Percentiles rank a stretch among this genome's conserved stretches.
These are phyloP conservation scores for Drosophila dunni DNA, from an alignment of 1,140 invertebrate genomes.

Conservation along the genomic window DNA sequence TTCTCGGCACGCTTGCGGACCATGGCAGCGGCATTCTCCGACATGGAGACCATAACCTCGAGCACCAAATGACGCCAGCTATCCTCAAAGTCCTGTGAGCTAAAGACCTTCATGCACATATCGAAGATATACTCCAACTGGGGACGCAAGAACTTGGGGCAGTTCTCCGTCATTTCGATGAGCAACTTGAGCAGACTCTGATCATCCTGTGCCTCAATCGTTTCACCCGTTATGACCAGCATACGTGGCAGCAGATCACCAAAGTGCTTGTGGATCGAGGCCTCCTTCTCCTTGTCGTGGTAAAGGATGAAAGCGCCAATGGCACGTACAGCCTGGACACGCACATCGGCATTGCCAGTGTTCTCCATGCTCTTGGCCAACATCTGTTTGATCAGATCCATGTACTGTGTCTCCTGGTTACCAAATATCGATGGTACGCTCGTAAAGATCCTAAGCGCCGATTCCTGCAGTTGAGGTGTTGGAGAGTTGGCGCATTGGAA, in stretches of 20 bases:
- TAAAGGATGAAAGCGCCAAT: slow-evolving; percentile 95
- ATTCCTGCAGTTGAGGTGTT: slow-evolving; percentile 94
- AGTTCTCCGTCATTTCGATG: slow-evolving; percentile 96
- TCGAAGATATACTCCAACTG: slow-evolving; percentile 95
- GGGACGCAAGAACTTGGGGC: slow-evolving; percentile 95
- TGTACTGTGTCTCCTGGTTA: slow-evolving; percentile 95
- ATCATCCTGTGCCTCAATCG: slow-evolving; percentile 93
- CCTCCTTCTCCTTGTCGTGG: slow-evolving; percentile 95
- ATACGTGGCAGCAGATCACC: slow-evolving; percentile 92
- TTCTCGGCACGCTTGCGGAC: slow-evolving; percentile 94
- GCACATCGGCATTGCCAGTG: slow-evolving; percentile 89
- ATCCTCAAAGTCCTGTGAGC: slow-evolving; percentile 91
- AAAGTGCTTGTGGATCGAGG: slow-evolving; percentile 94
- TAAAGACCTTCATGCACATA: slow-evolving; percentile 95
- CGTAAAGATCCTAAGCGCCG: slow-evolving; percentile 90
- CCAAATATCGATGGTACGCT: slow-evolving; percentile 98
- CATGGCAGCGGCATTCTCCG: slow-evolving; percentile 98
- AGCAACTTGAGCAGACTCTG: slow-evolving; percentile 95
- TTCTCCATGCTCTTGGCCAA: slow-evolving; percentile 90
- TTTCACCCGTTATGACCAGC: slow-evolving; percentile 87
- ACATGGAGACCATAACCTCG: slow-evolving; percentile 96
- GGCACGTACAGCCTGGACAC: slow-evolving; percentile 93
- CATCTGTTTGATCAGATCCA: slow-evolving; percentile 98
- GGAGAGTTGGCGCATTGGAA: slow-evolving; percentile 96
- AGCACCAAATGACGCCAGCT: slow-evolving; percentile 95